Conservation (phyloP, 2,888 invertebrate species). For the Thecocarcelia acutangulata region DNA sequence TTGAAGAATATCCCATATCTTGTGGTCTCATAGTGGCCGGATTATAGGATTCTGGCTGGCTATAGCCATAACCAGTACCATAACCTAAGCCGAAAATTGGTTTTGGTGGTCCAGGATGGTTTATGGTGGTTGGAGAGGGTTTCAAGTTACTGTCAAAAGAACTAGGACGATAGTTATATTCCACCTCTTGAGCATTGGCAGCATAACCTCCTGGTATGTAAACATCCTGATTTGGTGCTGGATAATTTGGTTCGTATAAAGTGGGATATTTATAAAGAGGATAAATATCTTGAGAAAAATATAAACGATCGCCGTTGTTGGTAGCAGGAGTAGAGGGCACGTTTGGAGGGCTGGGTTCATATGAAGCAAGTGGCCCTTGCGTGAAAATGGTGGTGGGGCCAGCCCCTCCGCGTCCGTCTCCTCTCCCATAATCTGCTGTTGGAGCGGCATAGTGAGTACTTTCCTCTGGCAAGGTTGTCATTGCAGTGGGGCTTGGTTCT, state of each 20-base stretch:
- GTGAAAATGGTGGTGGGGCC: slow-evolving; percentile 61
- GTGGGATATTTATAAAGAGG: slow-evolving; percentile 80
- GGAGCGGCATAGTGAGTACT: slow-evolving; percentile 68
- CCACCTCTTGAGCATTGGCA: slow-evolving; percentile 79
- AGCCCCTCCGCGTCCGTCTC: slow-evolving; percentile 68
- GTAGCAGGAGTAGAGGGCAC: slow-evolving; percentile 63
- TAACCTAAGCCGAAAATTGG: slow-evolving; percentile 79
- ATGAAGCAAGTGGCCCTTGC: slow-evolving; percentile 66
- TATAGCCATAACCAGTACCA: slow-evolving; percentile 80
- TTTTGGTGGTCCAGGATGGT: slow-evolving; percentile 74
- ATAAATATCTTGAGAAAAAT: slow-evolving; percentile 80
- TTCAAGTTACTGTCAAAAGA: slow-evolving; percentile 72
- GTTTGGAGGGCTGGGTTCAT: slow-evolving; percentile 65
- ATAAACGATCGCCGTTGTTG: slow-evolving; percentile 76
- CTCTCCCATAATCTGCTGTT: slow-evolving; percentile 68
- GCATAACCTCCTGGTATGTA: slow-evolving; percentile 80
- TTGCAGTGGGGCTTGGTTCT: slow-evolving; percentile 75
- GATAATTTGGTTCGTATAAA: slow-evolving; percentile 80
- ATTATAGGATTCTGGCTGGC: slow-evolving; percentile 77
- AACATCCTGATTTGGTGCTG: slow-evolving; percentile 79
- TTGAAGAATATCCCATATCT: slow-evolving; percentile 65
- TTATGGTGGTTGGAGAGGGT: slow-evolving; percentile 19
- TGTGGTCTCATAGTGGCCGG: slow-evolving; percentile 74
- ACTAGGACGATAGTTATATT: slow-evolving; percentile 77
- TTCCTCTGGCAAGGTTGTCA: slow-evolving; percentile 59